Conservation (phyloP, 1,140 invertebrate genomes). For the Ceratitis capitata region DNA sequence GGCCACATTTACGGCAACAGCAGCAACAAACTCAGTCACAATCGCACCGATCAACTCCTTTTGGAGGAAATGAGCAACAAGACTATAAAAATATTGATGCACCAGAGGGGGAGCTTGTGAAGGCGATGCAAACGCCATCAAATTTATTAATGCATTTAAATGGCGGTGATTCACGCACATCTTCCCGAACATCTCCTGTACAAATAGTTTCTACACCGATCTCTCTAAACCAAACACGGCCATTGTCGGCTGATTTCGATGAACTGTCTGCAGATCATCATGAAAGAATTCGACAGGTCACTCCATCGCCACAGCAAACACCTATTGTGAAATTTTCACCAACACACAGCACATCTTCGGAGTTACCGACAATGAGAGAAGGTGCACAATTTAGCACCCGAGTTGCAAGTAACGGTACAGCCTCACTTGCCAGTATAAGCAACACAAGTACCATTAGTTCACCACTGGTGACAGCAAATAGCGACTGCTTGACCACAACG, state of each 20-base stretch:
- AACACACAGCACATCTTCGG: not conserved
- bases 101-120: too few relatives aligned
- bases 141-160: not conserved
- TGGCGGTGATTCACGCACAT: not conserved
- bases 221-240: not conserved
- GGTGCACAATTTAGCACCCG: not conserved
- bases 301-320: not conserved
- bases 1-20: not conserved
- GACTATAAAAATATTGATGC: too few relatives aligned
- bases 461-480: constrained; percentile 1
- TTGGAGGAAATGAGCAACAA: not conserved
- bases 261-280: not conserved
- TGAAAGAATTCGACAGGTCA: not conserved
- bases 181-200: not conserved
- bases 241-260: not conserved
- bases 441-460: not conserved
- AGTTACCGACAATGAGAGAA: not conserved
- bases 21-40: not conserved
- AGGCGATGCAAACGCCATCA: not conserved
- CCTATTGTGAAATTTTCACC: not conserved
- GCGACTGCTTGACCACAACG: constrained; percentile 43
- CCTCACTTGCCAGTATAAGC: not conserved
- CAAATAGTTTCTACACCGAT: not conserved
- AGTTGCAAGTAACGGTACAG: not conserved
- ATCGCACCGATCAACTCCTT: not conserved